Conservation (phyloP, 2,797 vertebrate species). For the Leuciscus waleckii region DNA sequence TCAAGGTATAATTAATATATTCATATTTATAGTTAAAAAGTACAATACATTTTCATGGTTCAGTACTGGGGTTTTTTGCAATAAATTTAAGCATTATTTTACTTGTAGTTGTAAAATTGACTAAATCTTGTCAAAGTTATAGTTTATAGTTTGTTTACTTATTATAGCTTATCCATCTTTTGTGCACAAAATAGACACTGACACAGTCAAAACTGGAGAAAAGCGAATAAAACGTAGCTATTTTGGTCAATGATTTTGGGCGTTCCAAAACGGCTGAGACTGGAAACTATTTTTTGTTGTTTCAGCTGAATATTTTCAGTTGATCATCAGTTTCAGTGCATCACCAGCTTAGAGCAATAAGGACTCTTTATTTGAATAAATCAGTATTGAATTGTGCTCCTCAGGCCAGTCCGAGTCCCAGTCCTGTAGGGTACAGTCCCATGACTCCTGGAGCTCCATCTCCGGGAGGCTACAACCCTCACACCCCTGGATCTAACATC, state of each 20-base stretch:
- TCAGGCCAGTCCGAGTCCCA: conserved; percentile 93
- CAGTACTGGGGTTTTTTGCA: no score
- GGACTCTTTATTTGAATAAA: background rate
- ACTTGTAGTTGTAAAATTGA: background rate
- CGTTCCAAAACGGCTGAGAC: background rate
- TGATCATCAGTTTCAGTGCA: background rate
- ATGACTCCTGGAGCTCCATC: conserved; percentile 96
- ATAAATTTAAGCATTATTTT: background rate
- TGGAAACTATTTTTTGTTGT: background rate
- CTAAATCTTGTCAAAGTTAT: background rate
- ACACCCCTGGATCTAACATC: conserved; percentile 93
- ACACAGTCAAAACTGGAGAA: background rate
- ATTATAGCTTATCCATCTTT: background rate
- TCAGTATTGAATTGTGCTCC: background rate
- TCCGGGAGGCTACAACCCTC: conserved; percentile 93
- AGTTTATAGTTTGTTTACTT: background rate
- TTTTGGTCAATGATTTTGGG: background rate
- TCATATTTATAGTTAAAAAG: background rate
- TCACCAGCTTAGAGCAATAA: background rate
- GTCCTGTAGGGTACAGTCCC: conserved; percentile 92
- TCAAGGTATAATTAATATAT: background rate
- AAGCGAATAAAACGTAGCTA: background rate
- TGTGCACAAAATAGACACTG: background rate
- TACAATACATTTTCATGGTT: background rate
- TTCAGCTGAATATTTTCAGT: background rate